phyloP scores from a whole-genome alignment of 2,113 vertebrate species.

The Gymnarchus niloticus region DNA sequence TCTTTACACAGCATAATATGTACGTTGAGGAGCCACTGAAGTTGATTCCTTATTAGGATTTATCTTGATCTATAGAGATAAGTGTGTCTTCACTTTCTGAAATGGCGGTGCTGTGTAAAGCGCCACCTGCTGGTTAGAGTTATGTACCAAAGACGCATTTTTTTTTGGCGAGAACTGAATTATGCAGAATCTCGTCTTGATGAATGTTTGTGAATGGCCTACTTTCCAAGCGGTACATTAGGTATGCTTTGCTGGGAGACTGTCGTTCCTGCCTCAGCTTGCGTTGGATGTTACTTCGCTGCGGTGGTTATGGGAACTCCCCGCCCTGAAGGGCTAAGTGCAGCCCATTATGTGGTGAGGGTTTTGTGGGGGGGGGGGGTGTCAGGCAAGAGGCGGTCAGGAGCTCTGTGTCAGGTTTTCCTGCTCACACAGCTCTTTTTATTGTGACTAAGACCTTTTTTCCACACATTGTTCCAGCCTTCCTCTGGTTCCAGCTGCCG shows the following conservation, averaged over 20 bases:
- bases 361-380: not conserved
- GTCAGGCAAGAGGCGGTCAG: not conserved
- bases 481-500: constrained; percentile 26
- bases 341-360: not conserved
- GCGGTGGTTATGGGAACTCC: constrained; percentile 1
- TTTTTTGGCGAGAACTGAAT: not conserved
- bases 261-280: not conserved
- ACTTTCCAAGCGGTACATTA: not conserved
- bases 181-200: not conserved
- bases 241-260: not conserved
- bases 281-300: not conserved
- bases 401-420: constrained; percentile 61
- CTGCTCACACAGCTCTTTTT: constrained; percentile 40
- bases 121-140: constrained; percentile 69
- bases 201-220: not conserved
- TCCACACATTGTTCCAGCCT: constrained; percentile 39
- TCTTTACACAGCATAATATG: not conserved
- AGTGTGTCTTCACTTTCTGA: not conserved
- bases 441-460: constrained; percentile 49
- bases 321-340: not conserved
- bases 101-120: constrained; percentile 42
- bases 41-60: not conserved
- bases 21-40: too few species aligned
- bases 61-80: not conserved
- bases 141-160: constrained; percentile 32